phyloP scores from a whole-genome alignment of 2,888 invertebrate genomes.

The Syrista parreyssii region DNA sequence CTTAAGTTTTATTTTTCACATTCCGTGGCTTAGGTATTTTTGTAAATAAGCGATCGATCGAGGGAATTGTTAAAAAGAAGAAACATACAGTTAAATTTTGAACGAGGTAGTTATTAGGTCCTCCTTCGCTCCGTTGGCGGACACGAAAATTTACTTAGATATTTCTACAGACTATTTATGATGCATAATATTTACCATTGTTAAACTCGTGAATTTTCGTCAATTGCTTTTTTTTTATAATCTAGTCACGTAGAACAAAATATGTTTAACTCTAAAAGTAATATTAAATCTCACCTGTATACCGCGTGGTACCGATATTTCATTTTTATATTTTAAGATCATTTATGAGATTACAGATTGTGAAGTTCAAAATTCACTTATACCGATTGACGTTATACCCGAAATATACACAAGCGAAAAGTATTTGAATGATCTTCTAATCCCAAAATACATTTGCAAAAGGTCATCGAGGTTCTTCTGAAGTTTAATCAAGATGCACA shows the following conservation, averaged over 20 bases:
- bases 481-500: too few species aligned
- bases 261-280: constrained; percentile 53
- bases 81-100: neutral
- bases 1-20: neutral
- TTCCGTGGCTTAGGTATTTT: neutral
- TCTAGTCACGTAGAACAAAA: constrained; percentile 61
- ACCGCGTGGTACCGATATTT: constrained; percentile 15
- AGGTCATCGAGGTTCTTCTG: too few species aligned
- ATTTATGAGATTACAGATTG: neutral
- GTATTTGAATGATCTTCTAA: too few species aligned
- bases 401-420: neutral
- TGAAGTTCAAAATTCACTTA: neutral
- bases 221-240: constrained; percentile 57
- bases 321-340: too few species aligned
- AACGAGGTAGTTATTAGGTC: constrained; percentile 2
- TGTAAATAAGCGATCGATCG: constrained; percentile 3
- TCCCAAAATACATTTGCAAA: too few species aligned
- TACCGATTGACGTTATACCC: neutral
- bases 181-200: constrained; percentile 50
- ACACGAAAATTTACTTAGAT: constrained; percentile 34
- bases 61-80: neutral
- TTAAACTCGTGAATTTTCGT: constrained; percentile 46
- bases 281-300: constrained; percentile 55
- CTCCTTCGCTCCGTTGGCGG: neutral
- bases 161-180: constrained; percentile 43